Evolutionary conservation across 1,140 invertebrate species (phyloP).

Genomic region (Mercenaria mercenaria): DNA sequence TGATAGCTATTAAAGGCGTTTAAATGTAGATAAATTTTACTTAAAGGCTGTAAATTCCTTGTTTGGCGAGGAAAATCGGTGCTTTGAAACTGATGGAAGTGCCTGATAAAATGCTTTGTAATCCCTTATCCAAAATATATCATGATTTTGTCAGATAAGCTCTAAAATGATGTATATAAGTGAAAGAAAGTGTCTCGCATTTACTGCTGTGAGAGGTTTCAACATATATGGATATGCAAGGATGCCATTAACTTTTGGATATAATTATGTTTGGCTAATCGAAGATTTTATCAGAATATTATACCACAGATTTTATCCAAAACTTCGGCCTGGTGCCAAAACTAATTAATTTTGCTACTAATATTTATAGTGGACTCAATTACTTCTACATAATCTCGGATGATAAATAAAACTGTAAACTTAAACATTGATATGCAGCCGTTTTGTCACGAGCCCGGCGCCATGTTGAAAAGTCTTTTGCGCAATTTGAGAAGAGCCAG

Average conservation of each 20-base stretch:
- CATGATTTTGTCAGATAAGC: background rate
- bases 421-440: conserved; percentile 1
- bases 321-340: conserved; percentile 38
- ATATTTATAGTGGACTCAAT: conserved; percentile 3
- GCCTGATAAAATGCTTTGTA: background rate
- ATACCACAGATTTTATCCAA: background rate
- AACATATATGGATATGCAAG: background rate
- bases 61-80: background rate
- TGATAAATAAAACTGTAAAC: conserved; percentile 12
- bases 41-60: background rate
- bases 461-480: conserved; percentile 31
- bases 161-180: background rate
- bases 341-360: conserved; percentile 33
- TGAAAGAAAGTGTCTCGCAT: background rate
- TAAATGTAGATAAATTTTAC: background rate
- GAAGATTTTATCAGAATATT: conserved; percentile 25
- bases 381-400: conserved; percentile 3
- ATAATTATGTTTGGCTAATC: background rate
- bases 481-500: conserved; percentile 40
- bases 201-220: background rate
- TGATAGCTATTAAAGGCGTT: background rate
- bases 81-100: background rate
- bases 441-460: conserved; percentile 40
- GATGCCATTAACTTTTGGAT: conserved; percentile 18
- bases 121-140: background rate